Conservation (phyloP, 2,888 invertebrate genomes). For the Branchinecta sandiegonensis region DNA sequence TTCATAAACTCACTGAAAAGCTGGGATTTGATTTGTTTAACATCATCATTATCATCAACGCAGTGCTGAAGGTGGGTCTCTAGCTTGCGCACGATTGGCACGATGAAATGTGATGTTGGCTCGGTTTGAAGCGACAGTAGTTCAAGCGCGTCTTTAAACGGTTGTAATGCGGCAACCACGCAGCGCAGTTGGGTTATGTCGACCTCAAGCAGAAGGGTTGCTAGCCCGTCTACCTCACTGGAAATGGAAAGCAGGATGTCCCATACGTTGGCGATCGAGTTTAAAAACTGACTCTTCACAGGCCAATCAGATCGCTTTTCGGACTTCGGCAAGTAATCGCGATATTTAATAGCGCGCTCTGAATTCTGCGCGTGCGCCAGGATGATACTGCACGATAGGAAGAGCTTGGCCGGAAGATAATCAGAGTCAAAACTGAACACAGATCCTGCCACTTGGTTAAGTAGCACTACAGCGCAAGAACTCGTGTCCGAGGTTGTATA, state of each 20-base stretch:
- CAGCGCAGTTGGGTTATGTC: conserved; percentile 12
- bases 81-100: conserved; percentile 12
- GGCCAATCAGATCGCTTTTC: conserved; percentile 13
- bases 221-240: background rate
- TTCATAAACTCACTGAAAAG: background rate
- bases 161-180: background rate
- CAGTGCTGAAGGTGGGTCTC: conserved; percentile 6
- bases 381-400: conserved; percentile 1
- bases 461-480: background rate
- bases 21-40: conserved; percentile 10
- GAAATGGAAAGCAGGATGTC: background rate
- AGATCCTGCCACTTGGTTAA: background rate
- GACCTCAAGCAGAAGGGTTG: background rate
- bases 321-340: background rate
- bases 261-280: background rate
- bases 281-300: conserved; percentile 9
- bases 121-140: conserved; percentile 5
- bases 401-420: background rate
- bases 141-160: conserved; percentile 12
- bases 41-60: background rate
- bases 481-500: conserved; percentile 3
- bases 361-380: conserved; percentile 14
- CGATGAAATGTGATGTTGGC: conserved; percentile 5
- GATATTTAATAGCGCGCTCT: conserved; percentile 10
- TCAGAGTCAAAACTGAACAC: conserved; percentile 3